Conservation (phyloP, 2,113 vertebrate species). For the Calyptommatus sinebrachiatus region DNA sequence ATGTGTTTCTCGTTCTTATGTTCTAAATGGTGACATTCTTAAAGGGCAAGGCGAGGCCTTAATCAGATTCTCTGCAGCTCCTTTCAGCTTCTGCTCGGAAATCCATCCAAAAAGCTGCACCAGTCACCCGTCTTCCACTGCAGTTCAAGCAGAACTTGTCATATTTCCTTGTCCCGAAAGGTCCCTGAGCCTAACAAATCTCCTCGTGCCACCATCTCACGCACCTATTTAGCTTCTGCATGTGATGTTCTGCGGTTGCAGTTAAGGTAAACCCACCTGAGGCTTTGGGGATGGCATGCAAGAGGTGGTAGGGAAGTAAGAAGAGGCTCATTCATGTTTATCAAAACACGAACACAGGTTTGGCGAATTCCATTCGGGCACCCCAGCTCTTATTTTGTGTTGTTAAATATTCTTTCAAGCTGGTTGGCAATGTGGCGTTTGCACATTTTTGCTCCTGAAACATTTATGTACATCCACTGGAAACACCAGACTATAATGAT, state of each 20-base stretch:
- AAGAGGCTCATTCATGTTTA: constrained; percentile 76
- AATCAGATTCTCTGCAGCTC: background rate
- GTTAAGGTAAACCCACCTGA: constrained; percentile 10
- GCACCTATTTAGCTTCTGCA: background rate
- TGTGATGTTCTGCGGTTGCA: background rate
- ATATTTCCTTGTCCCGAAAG: background rate
- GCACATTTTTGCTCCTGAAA: constrained; percentile 67
- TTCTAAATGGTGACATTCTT: background rate
- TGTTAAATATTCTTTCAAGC: constrained; percentile 76
- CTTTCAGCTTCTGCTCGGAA: background rate
- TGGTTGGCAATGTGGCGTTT: constrained; percentile 68
- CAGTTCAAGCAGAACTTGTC: background rate
- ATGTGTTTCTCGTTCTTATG: background rate
- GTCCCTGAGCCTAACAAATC: constrained; percentile 6
- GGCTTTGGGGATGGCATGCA: background rate
- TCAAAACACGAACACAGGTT: constrained; percentile 66
- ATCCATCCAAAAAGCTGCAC: background rate
- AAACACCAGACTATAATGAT: background rate
- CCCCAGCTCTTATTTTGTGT: constrained; percentile 73
- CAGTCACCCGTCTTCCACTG: background rate
- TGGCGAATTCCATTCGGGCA: constrained; percentile 72
- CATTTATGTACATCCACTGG: constrained; percentile 61
- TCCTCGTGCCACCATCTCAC: background rate
- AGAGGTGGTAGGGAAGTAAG: background rate
- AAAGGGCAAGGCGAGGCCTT: background rate